phyloP scores from a whole-genome alignment of 2,888 invertebrate species.

The Brachyopa scutellaris region DNA sequence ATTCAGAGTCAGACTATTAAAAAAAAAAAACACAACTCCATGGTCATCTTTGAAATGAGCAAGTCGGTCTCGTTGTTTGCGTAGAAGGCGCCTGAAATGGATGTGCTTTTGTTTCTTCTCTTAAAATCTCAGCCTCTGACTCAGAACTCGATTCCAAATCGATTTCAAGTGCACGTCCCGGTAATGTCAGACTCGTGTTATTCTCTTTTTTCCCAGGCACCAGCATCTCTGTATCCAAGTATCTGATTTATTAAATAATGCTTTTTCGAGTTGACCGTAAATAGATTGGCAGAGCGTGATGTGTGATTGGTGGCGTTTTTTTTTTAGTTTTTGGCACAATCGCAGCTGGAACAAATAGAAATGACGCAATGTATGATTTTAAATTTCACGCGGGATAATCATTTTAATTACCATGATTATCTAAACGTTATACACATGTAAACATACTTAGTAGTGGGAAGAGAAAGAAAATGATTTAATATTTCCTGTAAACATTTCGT shows the following conservation, averaged over 20 bases:
- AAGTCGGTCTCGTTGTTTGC: conserved; percentile 27
- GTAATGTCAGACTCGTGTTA: conserved; percentile 17
- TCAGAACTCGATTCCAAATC: conserved; percentile 46
- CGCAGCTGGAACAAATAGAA: conserved; percentile 38
- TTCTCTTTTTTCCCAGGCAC: background rate
- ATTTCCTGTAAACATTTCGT: too few relatives aligned
- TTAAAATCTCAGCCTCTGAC: conserved; percentile 18
- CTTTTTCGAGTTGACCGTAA: conserved; percentile 46
- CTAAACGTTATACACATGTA: conserved; percentile 8
- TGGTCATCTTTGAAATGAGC: conserved; percentile 61
- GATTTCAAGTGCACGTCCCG: conserved; percentile 49
- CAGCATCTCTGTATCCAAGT: conserved; percentile 26
- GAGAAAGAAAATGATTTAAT: too few relatives aligned
- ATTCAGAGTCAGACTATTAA: background rate
- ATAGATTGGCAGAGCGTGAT: conserved; percentile 43
- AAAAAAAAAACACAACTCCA: conserved; percentile 32
- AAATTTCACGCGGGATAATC: conserved; percentile 47
- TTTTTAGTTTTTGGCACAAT: conserved; percentile 55
- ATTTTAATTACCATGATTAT: conserved; percentile 66
- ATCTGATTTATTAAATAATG: conserved; percentile 5
- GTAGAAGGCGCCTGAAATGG: background rate
- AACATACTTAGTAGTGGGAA: background rate
- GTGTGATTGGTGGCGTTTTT: conserved; percentile 31
- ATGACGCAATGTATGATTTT: conserved; percentile 61
- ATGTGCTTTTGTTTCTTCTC: background rate